Evolutionary conservation across 2,888 invertebrate genomes (phyloP).

Genomic region (Mythimna vitellina): DNA sequence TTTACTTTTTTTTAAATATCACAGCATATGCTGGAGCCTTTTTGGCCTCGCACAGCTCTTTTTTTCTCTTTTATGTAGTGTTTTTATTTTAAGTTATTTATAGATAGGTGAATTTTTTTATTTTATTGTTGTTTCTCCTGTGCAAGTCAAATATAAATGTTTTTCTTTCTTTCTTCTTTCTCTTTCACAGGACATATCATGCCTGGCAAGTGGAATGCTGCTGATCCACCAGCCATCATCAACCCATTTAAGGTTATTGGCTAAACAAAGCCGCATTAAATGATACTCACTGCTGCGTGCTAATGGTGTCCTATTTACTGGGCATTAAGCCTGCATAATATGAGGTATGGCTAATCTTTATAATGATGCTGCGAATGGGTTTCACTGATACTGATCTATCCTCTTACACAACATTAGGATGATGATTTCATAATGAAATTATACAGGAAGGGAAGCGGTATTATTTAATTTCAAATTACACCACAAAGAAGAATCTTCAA

Average conservation of each 20-base stretch:
- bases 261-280: background rate
- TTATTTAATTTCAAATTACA: slow-evolving; percentile 56
- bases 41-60: too few relatives aligned
- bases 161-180: too few relatives aligned
- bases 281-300: background rate
- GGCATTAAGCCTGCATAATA: background rate
- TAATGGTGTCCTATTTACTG: too few relatives aligned
- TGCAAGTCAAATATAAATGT: too few relatives aligned
- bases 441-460: slow-evolving; percentile 34
- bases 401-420: slow-evolving; percentile 46
- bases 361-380: slow-evolving; percentile 29
- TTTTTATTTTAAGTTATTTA: too few relatives aligned
- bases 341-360: slow-evolving; percentile 16
- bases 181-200: background rate
- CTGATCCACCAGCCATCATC: background rate
- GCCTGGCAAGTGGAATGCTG: background rate
- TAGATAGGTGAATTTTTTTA: too few relatives aligned
- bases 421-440: slow-evolving; percentile 51
- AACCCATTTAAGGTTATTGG: background rate
- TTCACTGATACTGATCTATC: slow-evolving; percentile 36
- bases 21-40: too few relatives aligned
- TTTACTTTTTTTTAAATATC: too few relatives aligned
- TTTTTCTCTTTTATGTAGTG: too few relatives aligned
- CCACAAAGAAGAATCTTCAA: slow-evolving; percentile 40
- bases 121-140: too few relatives aligned